Percentiles rank a stretch among this genome's conserved stretches.
Evolutionary conservation across 92 coral and sea anemone genomes (phyloP).

Genomic region (Desmophyllum pertusum): DNA sequence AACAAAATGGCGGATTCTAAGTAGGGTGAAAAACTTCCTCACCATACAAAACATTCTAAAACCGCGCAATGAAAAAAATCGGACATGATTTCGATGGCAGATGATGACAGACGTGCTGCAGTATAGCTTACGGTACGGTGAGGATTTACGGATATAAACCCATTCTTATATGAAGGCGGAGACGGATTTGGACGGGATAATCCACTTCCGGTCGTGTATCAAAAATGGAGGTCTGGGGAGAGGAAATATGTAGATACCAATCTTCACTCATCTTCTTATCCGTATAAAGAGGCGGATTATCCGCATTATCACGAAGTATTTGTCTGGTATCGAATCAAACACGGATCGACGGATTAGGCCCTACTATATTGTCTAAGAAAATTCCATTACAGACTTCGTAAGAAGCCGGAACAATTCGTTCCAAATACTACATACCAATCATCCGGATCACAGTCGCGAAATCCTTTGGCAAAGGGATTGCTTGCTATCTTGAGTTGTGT

Average conservation of each 20-base stretch:
- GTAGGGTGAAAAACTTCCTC: neutral
- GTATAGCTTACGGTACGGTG: neutral
- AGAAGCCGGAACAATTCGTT: neutral
- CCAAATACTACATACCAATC: constrained; percentile 72
- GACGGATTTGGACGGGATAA: neutral
- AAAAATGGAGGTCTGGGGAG: neutral
- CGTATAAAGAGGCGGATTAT: constrained; percentile 1
- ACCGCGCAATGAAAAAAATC: neutral
- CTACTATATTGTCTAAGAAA: neutral
- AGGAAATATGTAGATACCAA: too few species aligned
- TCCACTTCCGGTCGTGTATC: neutral
- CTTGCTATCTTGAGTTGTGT: constrained; percentile 99
- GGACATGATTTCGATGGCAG: neutral
- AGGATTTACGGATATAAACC: neutral
- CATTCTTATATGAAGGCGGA: neutral
- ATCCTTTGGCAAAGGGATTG: constrained; percentile 99
- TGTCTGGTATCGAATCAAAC: neutral
- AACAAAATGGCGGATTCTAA: neutral
- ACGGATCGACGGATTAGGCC: neutral
- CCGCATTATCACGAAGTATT: neutral
- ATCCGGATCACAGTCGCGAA: constrained; percentile 98
- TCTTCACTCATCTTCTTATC: neutral
- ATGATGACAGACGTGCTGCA: neutral
- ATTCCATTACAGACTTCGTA: neutral
- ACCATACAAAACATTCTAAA: neutral